phyloP scores from a whole-genome alignment of 2,797 vertebrate species.

The Gymnothorax reevesii region DNA sequence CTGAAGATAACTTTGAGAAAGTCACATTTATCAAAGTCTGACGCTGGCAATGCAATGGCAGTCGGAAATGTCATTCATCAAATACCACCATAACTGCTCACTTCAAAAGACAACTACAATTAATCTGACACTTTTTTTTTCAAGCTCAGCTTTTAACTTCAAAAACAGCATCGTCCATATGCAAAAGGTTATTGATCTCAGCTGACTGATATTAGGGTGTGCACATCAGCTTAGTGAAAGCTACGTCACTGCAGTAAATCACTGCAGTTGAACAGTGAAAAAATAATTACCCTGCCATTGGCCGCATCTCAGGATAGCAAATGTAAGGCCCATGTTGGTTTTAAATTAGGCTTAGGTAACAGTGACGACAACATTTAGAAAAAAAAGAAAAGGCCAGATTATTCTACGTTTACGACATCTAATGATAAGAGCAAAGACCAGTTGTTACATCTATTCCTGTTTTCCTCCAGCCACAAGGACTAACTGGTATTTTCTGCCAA shows the following conservation, averaged over 20 bases:
- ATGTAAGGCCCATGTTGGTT: neutral
- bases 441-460: too few relatives aligned
- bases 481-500: too few relatives aligned
- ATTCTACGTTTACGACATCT: too few relatives aligned
- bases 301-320: neutral
- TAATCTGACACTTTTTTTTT: constrained; percentile 29
- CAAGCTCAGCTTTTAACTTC: constrained; percentile 13
- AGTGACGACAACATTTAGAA: neutral
- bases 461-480: too few relatives aligned
- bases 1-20: constrained; percentile 59
- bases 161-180: neutral
- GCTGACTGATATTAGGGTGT: neutral
- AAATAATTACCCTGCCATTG: neutral
- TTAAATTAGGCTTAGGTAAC: neutral
- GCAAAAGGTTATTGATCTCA: neutral
- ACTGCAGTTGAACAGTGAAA: neutral
- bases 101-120: constrained; percentile 41
- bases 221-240: neutral
- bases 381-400: neutral
- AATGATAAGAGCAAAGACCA: too few relatives aligned
- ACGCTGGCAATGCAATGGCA: constrained; percentile 50
- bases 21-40: constrained; percentile 67
- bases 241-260: neutral
- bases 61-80: constrained; percentile 58
- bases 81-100: constrained; percentile 48